phyloP scores from a whole-genome alignment of 2,797 vertebrate genomes.

The Bradypus variegatus region DNA sequence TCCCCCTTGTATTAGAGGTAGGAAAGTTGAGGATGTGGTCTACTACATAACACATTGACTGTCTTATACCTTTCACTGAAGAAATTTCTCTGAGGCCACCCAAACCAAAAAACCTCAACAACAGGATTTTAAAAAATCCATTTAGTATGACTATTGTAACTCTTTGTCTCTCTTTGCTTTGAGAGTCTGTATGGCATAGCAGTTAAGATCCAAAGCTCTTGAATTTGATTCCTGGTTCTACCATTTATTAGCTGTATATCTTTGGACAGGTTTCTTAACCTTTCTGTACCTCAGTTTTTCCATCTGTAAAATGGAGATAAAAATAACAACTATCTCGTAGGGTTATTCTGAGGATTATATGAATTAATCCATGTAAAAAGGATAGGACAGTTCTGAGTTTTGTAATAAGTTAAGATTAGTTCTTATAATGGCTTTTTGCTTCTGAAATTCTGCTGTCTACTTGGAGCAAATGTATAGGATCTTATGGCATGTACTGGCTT shows the following conservation, averaged over 20 bases:
- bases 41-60: not conserved
- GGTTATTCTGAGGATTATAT: not conserved
- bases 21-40: not conserved
- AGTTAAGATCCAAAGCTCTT: slow-evolving; percentile 3
- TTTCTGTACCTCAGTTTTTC: slow-evolving; percentile 6
- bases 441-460: not conserved
- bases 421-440: not conserved
- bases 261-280: slow-evolving; percentile 10
- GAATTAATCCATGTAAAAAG: not conserved
- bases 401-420: not conserved
- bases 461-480: not conserved
- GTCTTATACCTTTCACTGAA: not conserved
- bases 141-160: not conserved
- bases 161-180: slow-evolving; percentile 30
- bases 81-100: slow-evolving; percentile 6
- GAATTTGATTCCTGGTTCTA: not conserved
- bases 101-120: not conserved
- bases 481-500: not conserved
- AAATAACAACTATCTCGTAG: not conserved
- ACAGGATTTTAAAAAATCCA: not conserved
- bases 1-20: not conserved
- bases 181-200: not conserved
- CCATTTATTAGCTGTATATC: not conserved
- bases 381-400: not conserved
- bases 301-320: not conserved